Evolutionary conservation across 2,888 invertebrate species (phyloP).

Genomic region (Drosophila anomalata): DNA sequence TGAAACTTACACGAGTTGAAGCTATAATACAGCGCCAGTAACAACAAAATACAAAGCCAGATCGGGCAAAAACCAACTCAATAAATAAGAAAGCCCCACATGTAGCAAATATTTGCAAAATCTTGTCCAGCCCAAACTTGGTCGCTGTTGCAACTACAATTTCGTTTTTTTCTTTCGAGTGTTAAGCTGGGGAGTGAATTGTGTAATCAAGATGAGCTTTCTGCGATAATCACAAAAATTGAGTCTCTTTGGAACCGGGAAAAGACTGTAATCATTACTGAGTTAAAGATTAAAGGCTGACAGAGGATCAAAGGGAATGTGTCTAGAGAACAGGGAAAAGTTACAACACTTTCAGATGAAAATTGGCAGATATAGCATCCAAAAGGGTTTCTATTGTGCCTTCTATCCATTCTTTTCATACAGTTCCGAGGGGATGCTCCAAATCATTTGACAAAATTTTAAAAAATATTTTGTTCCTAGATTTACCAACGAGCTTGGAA

Average conservation of each 20-base stretch:
- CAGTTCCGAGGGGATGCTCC: too few relatives aligned
- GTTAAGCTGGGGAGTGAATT: constrained; percentile 41
- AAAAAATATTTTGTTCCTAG: too few relatives aligned
- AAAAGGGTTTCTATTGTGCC: too few relatives aligned
- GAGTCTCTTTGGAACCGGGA: constrained; percentile 1
- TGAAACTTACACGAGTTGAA: constrained; percentile 48
- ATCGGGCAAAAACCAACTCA: constrained; percentile 38
- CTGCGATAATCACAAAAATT: constrained; percentile 30
- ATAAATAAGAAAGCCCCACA: constrained; percentile 66
- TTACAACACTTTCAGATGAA: neutral
- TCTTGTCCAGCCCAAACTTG: constrained; percentile 22
- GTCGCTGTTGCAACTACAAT: constrained; percentile 22
- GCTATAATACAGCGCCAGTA: constrained; percentile 27
- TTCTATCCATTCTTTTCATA: too few relatives aligned
- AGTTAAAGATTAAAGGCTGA: constrained; percentile 30
- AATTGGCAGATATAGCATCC: too few relatives aligned
- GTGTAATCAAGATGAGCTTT: constrained; percentile 57
- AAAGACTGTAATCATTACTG: constrained; percentile 26
- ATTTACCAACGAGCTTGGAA: too few relatives aligned
- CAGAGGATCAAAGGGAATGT: constrained; percentile 14
- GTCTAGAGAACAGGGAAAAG: neutral
- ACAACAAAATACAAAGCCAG: constrained; percentile 17
- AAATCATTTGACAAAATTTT: too few relatives aligned
- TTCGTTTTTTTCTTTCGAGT: constrained; percentile 17
- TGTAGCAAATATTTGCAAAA: constrained; percentile 64